Evolutionary conservation across 2,113 vertebrate species (phyloP), one percentile per base, ranked within the genome.

Genomic region (Anas platyrhynchos): DNA sequence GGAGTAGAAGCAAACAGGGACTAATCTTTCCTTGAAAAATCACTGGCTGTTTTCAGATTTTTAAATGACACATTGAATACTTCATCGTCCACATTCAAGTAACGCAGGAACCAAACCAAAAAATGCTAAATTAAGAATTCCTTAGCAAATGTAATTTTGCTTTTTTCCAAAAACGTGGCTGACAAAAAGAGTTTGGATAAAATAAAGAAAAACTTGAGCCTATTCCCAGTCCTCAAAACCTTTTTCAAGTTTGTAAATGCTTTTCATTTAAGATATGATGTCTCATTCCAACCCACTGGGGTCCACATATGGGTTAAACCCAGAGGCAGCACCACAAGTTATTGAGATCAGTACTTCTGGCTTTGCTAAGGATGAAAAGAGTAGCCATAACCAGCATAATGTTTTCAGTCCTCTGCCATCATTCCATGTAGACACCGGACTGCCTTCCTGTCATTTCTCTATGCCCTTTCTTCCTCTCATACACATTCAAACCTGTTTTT

Each of bases 201-300:
- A 90, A 80, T 31, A 83, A 91, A 95, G 32, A 86, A 79, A 79
- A 92, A 50, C 22, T 84, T 54, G 9, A 94, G 16, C 25, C 34
- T 74, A 27, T 61, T 91, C 48, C 34, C 73, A 94, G 62, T 41
- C 65, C 38, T 85, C 44, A 73, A 88, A 91, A 46, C 8, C 6
- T 77, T 91, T 66, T 79, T 62, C 71, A 82, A 58, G 21, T 50
- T 56, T 31, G n/a, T 58, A 91, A 79, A 96, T 14, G 63, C 63
- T 91, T 71, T 68, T 91, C 18, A 48, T 94, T 88, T 86, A 81
- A 75, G 31, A 77, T 34, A 46, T 1, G 3, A 93, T 68, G 65
- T 46, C 16, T 71, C 46, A 25, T 71, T 96, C 82, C 83, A 93
- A 83, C 36, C 59, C 85, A n/a, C 67, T 88, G 72, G 23, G 55